A percentile compares a stretch with the other conserved stretches of the same genome.
Evolutionary conservation across 2,888 invertebrate species (phyloP).

Genomic region (Gonocerus acuteangulatus): DNA sequence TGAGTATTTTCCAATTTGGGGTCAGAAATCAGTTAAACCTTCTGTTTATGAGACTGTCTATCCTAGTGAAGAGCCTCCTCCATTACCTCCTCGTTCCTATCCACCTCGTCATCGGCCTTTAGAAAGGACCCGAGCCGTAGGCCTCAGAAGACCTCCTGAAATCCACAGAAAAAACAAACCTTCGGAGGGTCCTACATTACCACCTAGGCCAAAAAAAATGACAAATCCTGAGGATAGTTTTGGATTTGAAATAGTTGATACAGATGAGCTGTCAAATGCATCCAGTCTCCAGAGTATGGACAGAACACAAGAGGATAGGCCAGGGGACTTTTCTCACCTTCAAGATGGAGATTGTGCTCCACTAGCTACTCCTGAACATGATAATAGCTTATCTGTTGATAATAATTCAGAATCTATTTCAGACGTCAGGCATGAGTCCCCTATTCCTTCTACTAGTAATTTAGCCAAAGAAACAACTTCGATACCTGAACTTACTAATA

Average conservation of each 20-base stretch:
- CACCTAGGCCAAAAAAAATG: constrained; percentile 39
- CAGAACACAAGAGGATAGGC: constrained; percentile 29
- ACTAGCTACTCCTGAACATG: constrained; percentile 53
- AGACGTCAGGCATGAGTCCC: constrained; percentile 20
- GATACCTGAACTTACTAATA: background rate
- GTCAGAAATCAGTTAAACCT: constrained; percentile 34
- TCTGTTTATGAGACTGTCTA: constrained; percentile 40
- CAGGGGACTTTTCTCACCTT: constrained; percentile 7
- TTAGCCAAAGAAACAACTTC: constrained; percentile 11
- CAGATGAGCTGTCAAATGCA: constrained; percentile 55
- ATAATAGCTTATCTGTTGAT: constrained; percentile 32
- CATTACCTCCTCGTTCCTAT: constrained; percentile 58
- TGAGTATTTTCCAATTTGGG: constrained; percentile 64
- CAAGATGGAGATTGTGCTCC: constrained; percentile 44
- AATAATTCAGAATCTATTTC: constrained; percentile 23
- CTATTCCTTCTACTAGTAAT: constrained; percentile 27
- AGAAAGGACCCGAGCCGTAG: constrained; percentile 56
- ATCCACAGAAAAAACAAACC: constrained; percentile 61
- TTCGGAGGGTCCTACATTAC: constrained; percentile 38
- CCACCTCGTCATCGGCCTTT: constrained; percentile 59
- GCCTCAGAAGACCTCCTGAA: constrained; percentile 53
- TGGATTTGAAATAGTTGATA: constrained; percentile 75
- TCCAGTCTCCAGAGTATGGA: constrained; percentile 35
- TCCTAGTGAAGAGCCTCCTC: constrained; percentile 49
- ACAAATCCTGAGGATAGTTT: constrained; percentile 65